Conservation (phyloP, 2,888 invertebrate genomes). For the Tiliacea aurago region DNA sequence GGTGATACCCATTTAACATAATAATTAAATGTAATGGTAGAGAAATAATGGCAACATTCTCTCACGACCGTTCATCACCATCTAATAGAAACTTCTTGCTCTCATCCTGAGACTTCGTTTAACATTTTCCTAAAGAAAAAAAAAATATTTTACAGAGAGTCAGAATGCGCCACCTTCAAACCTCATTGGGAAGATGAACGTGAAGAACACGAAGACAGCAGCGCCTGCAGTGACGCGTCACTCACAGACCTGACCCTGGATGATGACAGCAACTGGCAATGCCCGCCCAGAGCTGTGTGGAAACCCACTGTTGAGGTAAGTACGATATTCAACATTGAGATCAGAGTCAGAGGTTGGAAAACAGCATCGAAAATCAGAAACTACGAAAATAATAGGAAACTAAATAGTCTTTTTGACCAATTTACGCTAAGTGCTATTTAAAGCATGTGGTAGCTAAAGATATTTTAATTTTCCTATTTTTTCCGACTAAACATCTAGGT, state of each 20-base stretch:
- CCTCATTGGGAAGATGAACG: slow-evolving; percentile 78
- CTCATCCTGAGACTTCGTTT: neutral
- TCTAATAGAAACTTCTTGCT: neutral
- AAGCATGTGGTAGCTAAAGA: no score
- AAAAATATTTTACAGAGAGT: slow-evolving; percentile 71
- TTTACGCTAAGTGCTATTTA: neutral
- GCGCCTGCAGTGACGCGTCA: slow-evolving; percentile 86
- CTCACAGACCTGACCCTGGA: slow-evolving; percentile 85
- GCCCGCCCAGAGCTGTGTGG: slow-evolving; percentile 95
- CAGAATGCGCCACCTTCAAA: slow-evolving; percentile 80
- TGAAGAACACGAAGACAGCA: slow-evolving; percentile 83
- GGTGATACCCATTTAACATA: neutral
- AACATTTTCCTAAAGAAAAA: neutral
- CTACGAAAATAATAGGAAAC: neutral
- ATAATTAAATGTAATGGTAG: neutral
- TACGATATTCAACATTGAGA: neutral
- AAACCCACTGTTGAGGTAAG: slow-evolving; percentile 94
- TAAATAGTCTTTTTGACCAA: neutral
- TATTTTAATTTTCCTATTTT: neutral
- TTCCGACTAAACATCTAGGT: no score
- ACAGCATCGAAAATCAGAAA: neutral
- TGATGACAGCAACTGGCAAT: slow-evolving; percentile 92
- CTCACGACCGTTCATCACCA: slow-evolving; percentile 11
- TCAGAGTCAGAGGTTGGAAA: neutral
- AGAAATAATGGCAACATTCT: neutral